Evolutionary conservation across 2,113 vertebrate species (phyloP).

Genomic region (Rhynchomys soricoides): DNA sequence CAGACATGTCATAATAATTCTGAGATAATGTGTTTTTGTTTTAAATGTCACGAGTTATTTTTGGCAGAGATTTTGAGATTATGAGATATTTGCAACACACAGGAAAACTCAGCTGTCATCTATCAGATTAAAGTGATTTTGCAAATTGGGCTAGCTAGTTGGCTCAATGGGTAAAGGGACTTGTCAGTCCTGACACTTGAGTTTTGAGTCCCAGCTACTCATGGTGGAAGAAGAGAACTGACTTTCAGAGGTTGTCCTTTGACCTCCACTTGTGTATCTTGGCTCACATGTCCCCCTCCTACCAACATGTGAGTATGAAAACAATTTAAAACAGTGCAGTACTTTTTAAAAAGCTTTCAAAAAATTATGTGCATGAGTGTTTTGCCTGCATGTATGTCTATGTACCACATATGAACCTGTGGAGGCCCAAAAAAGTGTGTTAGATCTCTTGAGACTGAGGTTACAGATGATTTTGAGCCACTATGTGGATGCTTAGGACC

Average conservation of each 20-base stretch:
- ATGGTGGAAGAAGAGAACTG: not conserved
- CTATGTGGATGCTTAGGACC: not conserved
- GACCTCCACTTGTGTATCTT: not conserved
- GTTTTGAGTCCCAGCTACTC: not conserved
- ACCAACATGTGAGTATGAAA: not conserved
- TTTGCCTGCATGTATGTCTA: not conserved
- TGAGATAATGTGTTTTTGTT: not conserved
- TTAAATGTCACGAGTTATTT: not conserved
- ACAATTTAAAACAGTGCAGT: not conserved
- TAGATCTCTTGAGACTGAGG: not conserved
- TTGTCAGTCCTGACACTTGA: not conserved
- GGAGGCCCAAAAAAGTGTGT: not conserved
- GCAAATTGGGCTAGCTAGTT: not conserved
- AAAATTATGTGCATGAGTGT: not conserved
- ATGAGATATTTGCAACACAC: not conserved
- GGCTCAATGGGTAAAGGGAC: not conserved
- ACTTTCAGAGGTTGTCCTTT: not conserved
- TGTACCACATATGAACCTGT: not conserved
- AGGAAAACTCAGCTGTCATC: not conserved
- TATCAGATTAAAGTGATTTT: not conserved
- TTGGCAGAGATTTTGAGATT: constrained; percentile 14
- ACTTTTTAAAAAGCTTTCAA: not conserved
- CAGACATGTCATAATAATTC: not conserved
- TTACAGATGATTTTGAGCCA: not conserved
- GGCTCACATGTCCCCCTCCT: not conserved